Evolutionary conservation across 2,888 invertebrate genomes (phyloP).

Genomic region (Acleris laterana): DNA sequence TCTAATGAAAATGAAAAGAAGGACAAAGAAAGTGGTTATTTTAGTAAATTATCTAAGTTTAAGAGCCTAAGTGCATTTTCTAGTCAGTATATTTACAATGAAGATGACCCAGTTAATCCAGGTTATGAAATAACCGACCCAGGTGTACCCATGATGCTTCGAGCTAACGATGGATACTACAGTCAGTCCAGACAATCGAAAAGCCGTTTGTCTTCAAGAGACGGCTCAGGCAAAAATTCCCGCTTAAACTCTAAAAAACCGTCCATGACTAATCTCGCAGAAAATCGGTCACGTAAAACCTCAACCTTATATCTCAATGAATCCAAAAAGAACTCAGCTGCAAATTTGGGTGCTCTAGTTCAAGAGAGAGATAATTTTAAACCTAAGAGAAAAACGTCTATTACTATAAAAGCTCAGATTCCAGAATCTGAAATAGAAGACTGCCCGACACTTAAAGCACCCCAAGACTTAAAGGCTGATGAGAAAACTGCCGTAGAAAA

Average conservation of each 20-base stretch:
- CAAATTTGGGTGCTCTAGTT: constrained; percentile 64
- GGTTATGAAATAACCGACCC: constrained; percentile 88
- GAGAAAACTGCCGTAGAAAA: constrained; percentile 74
- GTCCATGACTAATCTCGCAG: constrained; percentile 75
- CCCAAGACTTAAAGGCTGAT: constrained; percentile 81
- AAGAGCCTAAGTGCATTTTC: constrained; percentile 80
- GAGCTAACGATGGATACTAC: constrained; percentile 86
- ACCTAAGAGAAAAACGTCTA: constrained; percentile 72
- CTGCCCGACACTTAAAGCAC: constrained; percentile 78
- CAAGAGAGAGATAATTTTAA: constrained; percentile 68
- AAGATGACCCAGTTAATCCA: constrained; percentile 85
- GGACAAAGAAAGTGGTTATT: constrained; percentile 69
- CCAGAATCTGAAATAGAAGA: constrained; percentile 81
- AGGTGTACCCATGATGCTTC: constrained; percentile 87
- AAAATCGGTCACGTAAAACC: constrained; percentile 75
- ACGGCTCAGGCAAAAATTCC: constrained; percentile 74
- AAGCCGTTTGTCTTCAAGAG: constrained; percentile 70
- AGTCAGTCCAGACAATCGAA: constrained; percentile 78
- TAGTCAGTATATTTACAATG: constrained; percentile 87
- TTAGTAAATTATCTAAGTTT: constrained; percentile 68
- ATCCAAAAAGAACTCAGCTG: constrained; percentile 77
- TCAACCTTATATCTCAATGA: constrained; percentile 77
- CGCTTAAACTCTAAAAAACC: constrained; percentile 75
- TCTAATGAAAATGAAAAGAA: constrained; percentile 49
- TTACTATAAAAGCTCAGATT: constrained; percentile 67